Conservation (phyloP, 1,140 invertebrate species). For the Temnothorax longispinosus region DNA sequence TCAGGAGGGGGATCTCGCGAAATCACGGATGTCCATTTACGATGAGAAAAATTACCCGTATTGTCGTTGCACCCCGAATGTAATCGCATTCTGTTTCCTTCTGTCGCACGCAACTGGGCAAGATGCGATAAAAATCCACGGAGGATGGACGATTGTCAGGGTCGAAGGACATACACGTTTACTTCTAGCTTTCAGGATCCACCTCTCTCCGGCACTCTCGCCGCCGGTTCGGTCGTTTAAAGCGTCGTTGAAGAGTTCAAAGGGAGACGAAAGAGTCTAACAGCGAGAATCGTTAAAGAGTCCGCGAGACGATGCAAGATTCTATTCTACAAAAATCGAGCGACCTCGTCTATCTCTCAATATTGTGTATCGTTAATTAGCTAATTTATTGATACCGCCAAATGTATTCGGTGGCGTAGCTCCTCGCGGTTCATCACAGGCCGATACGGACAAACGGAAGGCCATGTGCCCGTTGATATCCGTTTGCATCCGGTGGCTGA, state of each 20-base stretch:
- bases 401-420: constrained; percentile 27
- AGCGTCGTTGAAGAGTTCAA: constrained; percentile 50
- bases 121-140: constrained; percentile 49
- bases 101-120: constrained; percentile 15
- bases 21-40: background rate
- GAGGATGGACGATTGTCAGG: constrained; percentile 71
- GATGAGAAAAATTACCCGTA: background rate
- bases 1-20: background rate
- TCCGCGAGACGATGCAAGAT: background rate
- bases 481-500: background rate
- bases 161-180: constrained; percentile 57
- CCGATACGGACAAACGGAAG: background rate
- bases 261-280: constrained; percentile 61
- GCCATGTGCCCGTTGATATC: background rate
- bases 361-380: constrained; percentile 28
- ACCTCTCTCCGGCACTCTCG: constrained; percentile 5
- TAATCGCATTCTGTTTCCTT: constrained; percentile 18
- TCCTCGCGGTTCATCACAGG: background rate
- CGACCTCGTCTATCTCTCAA: constrained; percentile 36
- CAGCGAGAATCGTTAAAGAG: constrained; percentile 62
- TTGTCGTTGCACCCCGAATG: background rate
- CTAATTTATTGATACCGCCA: constrained; percentile 1
- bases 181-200: constrained; percentile 49
- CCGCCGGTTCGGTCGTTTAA: constrained; percentile 17
- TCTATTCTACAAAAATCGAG: constrained; percentile 38